Conservation (phyloP, 2,888 invertebrate genomes). For the Limnephilus auricula region DNA sequence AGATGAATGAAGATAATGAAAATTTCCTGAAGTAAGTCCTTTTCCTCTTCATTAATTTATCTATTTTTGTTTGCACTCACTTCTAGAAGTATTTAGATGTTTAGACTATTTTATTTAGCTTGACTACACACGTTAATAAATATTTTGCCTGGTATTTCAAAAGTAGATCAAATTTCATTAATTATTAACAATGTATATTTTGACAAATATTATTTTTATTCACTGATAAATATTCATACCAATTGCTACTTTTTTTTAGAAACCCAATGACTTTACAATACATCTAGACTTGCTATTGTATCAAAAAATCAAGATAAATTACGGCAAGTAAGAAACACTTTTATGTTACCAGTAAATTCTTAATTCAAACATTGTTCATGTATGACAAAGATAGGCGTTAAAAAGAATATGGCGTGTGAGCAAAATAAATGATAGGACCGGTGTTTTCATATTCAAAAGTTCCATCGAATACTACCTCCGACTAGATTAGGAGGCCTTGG, state of each 20-base stretch:
- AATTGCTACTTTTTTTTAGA: neutral
- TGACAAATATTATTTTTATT: neutral
- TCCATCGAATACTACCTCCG: too few relatives aligned
- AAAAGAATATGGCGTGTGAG: too few relatives aligned
- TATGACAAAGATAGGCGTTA: too few relatives aligned
- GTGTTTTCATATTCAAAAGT: too few relatives aligned
- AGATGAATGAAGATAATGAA: conserved; percentile 98
- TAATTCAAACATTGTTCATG: too few relatives aligned
- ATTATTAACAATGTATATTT: neutral
- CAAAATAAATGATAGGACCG: too few relatives aligned
- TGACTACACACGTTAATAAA: neutral
- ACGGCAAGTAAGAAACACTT: too few relatives aligned
- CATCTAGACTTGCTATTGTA: too few relatives aligned
- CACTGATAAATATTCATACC: neutral
- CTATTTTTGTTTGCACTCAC: neutral
- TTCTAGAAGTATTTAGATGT: neutral
- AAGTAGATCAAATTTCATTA: neutral
- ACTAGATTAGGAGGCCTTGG: too few relatives aligned
- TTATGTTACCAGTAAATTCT: too few relatives aligned
- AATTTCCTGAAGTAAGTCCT: conserved; percentile 89
- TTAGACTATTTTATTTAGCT: neutral
- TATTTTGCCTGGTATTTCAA: neutral
- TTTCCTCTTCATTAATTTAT: neutral
- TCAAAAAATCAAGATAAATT: too few relatives aligned
- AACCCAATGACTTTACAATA: too few relatives aligned